These are phyloP conservation scores for Channallabes apus DNA, from an alignment of 2,797 vertebrate genomes.

Conservation along the genomic window DNA sequence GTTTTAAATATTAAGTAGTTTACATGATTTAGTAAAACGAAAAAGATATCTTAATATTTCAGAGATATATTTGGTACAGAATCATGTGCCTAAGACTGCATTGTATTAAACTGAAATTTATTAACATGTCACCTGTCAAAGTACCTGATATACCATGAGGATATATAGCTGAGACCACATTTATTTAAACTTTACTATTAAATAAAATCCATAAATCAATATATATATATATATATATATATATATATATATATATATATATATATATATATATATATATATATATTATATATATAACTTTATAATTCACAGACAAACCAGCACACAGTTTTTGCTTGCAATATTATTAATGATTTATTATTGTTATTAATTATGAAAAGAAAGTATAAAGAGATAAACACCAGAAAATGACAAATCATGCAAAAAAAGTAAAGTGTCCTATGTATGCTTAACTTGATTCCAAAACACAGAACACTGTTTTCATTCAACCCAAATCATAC, in stretches of 20 bases:
- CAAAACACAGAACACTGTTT: background rate
- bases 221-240: too few species aligned
- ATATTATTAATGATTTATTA: conserved; percentile 1
- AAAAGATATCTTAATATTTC: background rate
- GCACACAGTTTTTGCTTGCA: conserved; percentile 4
- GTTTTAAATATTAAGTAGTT: background rate
- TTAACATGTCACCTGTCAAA: background rate
- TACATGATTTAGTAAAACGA: background rate
- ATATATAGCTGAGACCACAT: background rate
- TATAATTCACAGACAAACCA: background rate
- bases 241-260: too few species aligned
- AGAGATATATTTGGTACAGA: background rate
- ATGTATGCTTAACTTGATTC: background rate
- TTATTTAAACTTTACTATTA: too few species aligned
- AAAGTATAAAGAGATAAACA: background rate
- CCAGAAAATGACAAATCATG: background rate
- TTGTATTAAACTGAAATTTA: too few species aligned
- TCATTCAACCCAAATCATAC: background rate
- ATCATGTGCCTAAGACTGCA: background rate
- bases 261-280: too few species aligned
- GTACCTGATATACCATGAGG: background rate
- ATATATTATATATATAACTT: background rate
- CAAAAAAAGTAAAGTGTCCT: background rate
- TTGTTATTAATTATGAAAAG: background rate
- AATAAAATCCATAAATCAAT: too few species aligned